phyloP scores from a whole-genome alignment of 2,888 invertebrate species.

The Drosophila villosipedis region DNA sequence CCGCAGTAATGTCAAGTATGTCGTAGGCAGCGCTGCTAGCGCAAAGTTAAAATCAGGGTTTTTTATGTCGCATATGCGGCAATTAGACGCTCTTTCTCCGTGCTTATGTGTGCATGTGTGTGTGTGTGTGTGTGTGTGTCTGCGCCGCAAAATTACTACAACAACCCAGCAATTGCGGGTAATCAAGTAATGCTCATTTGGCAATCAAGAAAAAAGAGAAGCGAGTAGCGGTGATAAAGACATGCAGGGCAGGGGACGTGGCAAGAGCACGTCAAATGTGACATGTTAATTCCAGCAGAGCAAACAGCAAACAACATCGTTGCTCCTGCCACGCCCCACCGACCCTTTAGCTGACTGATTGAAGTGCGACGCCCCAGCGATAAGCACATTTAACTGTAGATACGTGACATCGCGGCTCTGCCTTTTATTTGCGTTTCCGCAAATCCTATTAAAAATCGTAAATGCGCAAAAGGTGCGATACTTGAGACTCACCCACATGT shows the following conservation, averaged over 20 bases:
- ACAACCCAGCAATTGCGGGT: conserved; percentile 73
- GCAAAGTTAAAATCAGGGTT: conserved; percentile 55
- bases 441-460: conserved; percentile 69
- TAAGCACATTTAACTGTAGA: conserved; percentile 72
- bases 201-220: conserved; percentile 54
- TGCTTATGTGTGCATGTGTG: conserved; percentile 13
- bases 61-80: conserved; percentile 69
- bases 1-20: conserved; percentile 75
- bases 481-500: conserved; percentile 56
- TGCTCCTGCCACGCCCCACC: conserved; percentile 19
- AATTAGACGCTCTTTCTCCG: conserved; percentile 60
- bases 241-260: conserved; percentile 21
- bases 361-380: conserved; percentile 74
- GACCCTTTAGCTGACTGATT: conserved; percentile 55
- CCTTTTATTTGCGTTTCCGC: conserved; percentile 53
- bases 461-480: conserved; percentile 71
- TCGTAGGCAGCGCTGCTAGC: conserved; percentile 48
- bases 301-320: conserved; percentile 53
- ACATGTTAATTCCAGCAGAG: conserved; percentile 78
- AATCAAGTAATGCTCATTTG: conserved; percentile 82
- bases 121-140: conserved; percentile 23
- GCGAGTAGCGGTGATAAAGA: conserved; percentile 54
- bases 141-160: conserved; percentile 51
- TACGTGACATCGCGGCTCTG: conserved; percentile 52
- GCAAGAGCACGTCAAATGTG: conserved; percentile 67